phyloP scores from a whole-genome alignment of 2,888 invertebrate genomes.

The Thysanoteuthis rhombus region DNA sequence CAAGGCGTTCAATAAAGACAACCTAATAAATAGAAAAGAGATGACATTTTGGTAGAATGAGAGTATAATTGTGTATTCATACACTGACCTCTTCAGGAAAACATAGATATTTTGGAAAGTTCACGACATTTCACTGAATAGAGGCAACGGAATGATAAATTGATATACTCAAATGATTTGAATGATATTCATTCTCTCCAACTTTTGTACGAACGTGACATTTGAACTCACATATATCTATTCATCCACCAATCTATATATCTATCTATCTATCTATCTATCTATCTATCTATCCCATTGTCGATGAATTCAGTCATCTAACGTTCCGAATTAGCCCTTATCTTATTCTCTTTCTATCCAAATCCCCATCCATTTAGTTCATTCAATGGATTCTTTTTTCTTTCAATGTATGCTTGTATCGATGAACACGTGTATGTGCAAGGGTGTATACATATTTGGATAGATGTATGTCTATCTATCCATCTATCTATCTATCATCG shows the following conservation, averaged over 20 bases:
- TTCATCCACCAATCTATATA: not conserved
- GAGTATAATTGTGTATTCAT: not conserved
- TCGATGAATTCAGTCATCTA: too few relatives aligned
- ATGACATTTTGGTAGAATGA: not conserved
- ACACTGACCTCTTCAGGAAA: not conserved
- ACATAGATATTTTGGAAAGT: not conserved
- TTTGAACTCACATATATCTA: not conserved
- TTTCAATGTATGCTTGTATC: not conserved
- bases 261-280: not conserved
- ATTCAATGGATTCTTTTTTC: fast-evolving
- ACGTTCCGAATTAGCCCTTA: too few relatives aligned
- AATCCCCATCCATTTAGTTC: too few relatives aligned
- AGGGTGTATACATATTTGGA: not conserved
- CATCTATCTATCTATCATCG: too few relatives aligned
- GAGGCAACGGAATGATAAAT: not conserved
- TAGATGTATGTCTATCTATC: too few relatives aligned
- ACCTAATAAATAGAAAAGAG: not conserved
- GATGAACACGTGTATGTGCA: not conserved
- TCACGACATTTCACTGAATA: not conserved
- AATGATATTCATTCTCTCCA: not conserved
- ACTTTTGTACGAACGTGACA: not conserved
- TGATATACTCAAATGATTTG: too few relatives aligned
- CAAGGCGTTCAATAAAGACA: too few relatives aligned
- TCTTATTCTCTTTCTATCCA: too few relatives aligned
- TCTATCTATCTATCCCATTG: not conserved